phyloP scores from a whole-genome alignment of 1,140 invertebrate genomes.

The Drosophila punjabiensis region DNA sequence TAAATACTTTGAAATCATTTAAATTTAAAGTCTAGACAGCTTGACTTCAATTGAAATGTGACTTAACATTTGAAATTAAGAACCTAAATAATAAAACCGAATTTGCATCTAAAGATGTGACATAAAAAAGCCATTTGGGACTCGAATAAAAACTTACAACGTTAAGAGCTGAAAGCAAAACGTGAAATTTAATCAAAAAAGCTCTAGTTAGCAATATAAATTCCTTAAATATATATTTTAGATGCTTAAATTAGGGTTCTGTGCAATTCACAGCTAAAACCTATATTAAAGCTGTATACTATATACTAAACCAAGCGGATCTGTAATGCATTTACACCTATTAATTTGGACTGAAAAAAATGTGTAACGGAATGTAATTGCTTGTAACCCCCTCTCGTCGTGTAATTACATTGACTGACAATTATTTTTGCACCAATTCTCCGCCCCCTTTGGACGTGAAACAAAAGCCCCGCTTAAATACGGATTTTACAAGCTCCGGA shows the following conservation, averaged over 20 bases:
- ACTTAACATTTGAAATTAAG: too few relatives aligned
- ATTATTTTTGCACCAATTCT: conserved; percentile 52
- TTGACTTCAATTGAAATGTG: background rate
- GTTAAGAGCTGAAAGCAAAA: background rate
- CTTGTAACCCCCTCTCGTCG: background rate
- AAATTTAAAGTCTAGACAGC: background rate
- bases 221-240: background rate
- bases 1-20: background rate
- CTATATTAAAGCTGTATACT: conserved; percentile 2
- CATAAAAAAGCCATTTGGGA: background rate
- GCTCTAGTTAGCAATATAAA: background rate
- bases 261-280: background rate
- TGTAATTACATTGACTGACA: conserved; percentile 48
- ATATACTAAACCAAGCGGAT: conserved; percentile 8
- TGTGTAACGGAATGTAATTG: conserved; percentile 59
- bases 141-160: background rate
- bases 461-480: conserved; percentile 20
- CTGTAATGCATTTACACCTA: conserved; percentile 40
- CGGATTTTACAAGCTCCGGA: conserved; percentile 9
- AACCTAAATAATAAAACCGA: background rate
- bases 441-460: conserved; percentile 25
- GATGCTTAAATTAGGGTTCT: background rate
- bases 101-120: background rate
- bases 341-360: conserved; percentile 36
- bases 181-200: background rate